Base-by-base conservation (phyloP, 2,797 vertebrate genomes). In the Fringilla coelebs region DNA sequence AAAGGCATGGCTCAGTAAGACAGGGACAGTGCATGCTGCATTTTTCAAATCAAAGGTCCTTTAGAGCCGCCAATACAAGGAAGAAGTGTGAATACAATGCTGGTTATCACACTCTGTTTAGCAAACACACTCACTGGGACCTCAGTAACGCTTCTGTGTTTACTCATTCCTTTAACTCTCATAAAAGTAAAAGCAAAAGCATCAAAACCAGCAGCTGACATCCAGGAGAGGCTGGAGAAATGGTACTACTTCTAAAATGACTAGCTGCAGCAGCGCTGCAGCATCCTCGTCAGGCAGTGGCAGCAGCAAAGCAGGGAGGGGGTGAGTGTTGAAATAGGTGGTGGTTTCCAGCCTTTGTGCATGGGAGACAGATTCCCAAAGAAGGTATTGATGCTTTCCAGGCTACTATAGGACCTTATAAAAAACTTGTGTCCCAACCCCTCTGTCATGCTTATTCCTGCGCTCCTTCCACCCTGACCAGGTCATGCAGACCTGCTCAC, bases 191-290 rank as follows among this genome's bases (percentile, higher is more conserved):
- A 57, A 78, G 38, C 29, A 29, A 85, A 78, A 65, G 3, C 32
- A 52, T 68, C 8, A 29, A 52, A 83, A n/a, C 16, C 8, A 80
- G 24, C 26, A 54, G 18, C 13, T 48, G 41, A 5, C 13, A 29
- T 2, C 13, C 29, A 45, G 38, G 29, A 25, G n/a, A 24, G 7
- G 26, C 46, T 68, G 41, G 5, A 58, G 21, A 73, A 78, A 66
- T 3, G 5, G 5, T 34, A 13, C 3, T 38, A 12, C 26, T 72
- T 55, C 21, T 51, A 8, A 82, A 79, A 24, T 18, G 18, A 31
- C 17, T 0, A 2, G 78, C 38, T 0, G 0, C n/a, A 2, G 26
- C 45, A 60, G 58, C 0, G 0, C 34, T 45, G 40, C 34, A 49
- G 14, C 15, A 38, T 4, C 2, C 17, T 43, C 8, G 4, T 14